Percentiles rank a stretch among this genome's conserved stretches.
phyloP scores from a whole-genome alignment of 2,888 invertebrate species.

The Pterobdella sp. region DNA sequence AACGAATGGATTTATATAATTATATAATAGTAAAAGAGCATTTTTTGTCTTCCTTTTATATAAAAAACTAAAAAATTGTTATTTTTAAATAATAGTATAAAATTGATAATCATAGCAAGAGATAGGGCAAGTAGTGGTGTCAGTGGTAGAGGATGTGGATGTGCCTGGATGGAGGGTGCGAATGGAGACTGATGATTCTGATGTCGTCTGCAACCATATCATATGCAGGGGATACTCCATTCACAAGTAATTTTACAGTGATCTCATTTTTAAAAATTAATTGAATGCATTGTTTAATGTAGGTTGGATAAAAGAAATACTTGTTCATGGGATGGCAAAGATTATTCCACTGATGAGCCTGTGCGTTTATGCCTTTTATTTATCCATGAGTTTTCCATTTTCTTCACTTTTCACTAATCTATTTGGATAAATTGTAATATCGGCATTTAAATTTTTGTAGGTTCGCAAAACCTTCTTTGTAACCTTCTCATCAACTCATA shows the following conservation, averaged over 20 bases:
- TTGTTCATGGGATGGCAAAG: conserved; percentile 42
- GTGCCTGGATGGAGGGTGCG: conserved; percentile 38
- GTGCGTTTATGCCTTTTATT: too few species aligned
- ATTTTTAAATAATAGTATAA: neutral
- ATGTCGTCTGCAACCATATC: conserved; percentile 41
- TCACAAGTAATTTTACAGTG: neutral
- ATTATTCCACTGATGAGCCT: conserved; percentile 43
- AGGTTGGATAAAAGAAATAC: conserved; percentile 33
- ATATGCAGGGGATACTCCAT: conserved; percentile 39
- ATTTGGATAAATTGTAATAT: neutral
- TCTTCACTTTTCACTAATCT: neutral
- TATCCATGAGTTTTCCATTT: too few species aligned
- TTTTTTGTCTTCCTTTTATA: neutral
- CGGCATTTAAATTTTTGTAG: neutral
- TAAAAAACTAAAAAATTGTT: neutral
- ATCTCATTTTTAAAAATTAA: neutral
- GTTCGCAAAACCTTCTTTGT: neutral
- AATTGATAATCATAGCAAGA: conserved; percentile 32
- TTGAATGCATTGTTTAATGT: neutral
- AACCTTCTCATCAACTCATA: neutral
- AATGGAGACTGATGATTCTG: conserved; percentile 39
- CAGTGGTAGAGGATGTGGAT: conserved; percentile 41
- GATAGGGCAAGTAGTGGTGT: conserved; percentile 40
- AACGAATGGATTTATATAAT: too few species aligned
- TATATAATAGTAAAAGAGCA: neutral